phyloP scores from a whole-genome alignment of 2,113 vertebrate species.

The Hippoglossus stenolepis region DNA sequence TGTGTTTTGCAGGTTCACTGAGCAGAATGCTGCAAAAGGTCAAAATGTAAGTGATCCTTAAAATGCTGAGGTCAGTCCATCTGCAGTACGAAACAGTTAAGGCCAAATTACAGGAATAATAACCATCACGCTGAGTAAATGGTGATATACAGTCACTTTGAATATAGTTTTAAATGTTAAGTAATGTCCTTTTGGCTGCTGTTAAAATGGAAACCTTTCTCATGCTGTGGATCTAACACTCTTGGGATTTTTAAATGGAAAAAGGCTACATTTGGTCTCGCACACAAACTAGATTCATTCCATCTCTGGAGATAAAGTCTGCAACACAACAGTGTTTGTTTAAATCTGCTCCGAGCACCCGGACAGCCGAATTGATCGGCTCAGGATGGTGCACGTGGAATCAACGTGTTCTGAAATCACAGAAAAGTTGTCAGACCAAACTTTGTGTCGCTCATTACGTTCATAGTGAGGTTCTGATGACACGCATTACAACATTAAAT shows the following conservation, averaged over 20 bases:
- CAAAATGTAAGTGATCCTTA: constrained; percentile 27
- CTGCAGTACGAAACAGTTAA: not conserved
- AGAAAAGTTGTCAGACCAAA: constrained; percentile 17
- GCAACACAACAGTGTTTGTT: constrained; percentile 12
- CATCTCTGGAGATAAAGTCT: constrained; percentile 5
- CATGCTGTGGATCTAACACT: not conserved
- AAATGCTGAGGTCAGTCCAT: constrained; percentile 28
- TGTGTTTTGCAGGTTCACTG: constrained; percentile 6
- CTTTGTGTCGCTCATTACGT: not conserved
- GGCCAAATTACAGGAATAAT: constrained; percentile 23
- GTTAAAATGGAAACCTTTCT: not conserved
- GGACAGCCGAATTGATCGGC: not conserved
- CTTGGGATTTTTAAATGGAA: not conserved
- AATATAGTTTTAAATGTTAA: constrained; percentile 48
- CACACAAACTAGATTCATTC: constrained; percentile 1
- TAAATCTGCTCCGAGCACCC: constrained; percentile 32
- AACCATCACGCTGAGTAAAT: constrained; percentile 14
- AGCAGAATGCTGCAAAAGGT: constrained; percentile 22
- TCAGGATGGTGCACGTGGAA: too few relatives aligned
- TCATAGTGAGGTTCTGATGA: constrained; percentile 8
- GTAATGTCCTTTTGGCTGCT: constrained; percentile 9
- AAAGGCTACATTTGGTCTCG: constrained; percentile 26
- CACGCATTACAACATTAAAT: not conserved
- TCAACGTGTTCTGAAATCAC: constrained; percentile 12
- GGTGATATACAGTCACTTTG: not conserved